phyloP scores from a whole-genome alignment of 2,797 vertebrate genomes.

The Anabas testudineus region DNA sequence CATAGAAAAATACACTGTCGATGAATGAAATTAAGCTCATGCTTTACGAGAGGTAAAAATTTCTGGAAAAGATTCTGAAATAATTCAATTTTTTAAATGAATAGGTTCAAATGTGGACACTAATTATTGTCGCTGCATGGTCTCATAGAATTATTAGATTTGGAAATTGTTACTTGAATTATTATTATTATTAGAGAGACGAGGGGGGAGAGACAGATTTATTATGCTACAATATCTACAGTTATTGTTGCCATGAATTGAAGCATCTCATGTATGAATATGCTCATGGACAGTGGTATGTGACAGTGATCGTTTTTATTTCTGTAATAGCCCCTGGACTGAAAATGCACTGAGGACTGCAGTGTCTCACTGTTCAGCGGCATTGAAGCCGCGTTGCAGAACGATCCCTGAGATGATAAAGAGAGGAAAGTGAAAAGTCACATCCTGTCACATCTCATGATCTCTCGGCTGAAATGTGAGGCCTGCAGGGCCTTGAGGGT shows the following conservation, averaged over 20 bases:
- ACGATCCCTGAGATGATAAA: conserved; percentile 81
- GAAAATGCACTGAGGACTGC: conserved; percentile 47
- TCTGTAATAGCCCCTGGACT: conserved; percentile 40
- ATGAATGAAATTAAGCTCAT: conserved; percentile 59
- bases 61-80: too few relatives aligned
- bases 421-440: conserved; percentile 84
- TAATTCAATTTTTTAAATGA: too few relatives aligned
- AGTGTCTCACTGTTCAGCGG: conserved; percentile 49
- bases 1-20: conserved; percentile 49
- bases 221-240: too few relatives aligned
- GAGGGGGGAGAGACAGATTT: not conserved
- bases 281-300: conserved; percentile 22
- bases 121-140: too few relatives aligned
- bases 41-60: not conserved
- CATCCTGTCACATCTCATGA: conserved; percentile 82
- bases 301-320: conserved; percentile 59
- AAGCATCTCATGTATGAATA: conserved; percentile 23
- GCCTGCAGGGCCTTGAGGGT: conserved; percentile 78
- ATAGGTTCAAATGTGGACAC: conserved; percentile 7
- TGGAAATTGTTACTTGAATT: too few relatives aligned
- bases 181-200: too few relatives aligned
- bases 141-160: too few relatives aligned
- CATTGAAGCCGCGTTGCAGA: conserved; percentile 69
- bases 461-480: conserved; percentile 79
- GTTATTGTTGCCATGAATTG: not conserved